phyloP scores from a whole-genome alignment of 2,797 vertebrate species.

The Scleropages formosus region DNA sequence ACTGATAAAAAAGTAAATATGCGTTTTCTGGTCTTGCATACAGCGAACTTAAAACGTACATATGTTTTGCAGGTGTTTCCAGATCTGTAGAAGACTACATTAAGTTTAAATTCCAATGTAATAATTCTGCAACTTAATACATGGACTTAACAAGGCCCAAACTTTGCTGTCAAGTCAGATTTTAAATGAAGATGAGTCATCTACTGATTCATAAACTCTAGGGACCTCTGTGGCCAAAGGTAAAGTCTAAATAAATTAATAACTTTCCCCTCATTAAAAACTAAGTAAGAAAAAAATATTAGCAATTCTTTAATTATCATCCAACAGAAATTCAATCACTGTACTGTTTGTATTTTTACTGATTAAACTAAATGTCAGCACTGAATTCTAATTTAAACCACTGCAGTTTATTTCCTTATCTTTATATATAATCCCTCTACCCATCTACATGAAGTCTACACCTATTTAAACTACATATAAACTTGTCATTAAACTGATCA shows the following conservation, averaged over 20 bases:
- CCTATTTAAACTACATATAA: neutral
- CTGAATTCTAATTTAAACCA: slow-evolving; percentile 14
- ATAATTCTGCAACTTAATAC: slow-evolving; percentile 42
- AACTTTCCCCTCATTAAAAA: slow-evolving; percentile 6
- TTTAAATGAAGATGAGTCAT: slow-evolving; percentile 54
- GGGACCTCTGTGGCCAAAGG: slow-evolving; percentile 47
- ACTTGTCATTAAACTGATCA: neutral
- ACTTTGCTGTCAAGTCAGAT: slow-evolving; percentile 40
- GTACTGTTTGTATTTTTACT: slow-evolving; percentile 25
- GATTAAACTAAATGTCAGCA: slow-evolving; percentile 5
- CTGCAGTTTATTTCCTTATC: neutral
- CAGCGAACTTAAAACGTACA: too few relatives aligned
- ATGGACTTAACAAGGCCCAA: slow-evolving; percentile 42
- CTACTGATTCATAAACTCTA: slow-evolving; percentile 44
- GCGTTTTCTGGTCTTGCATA: too few relatives aligned
- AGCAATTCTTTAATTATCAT: slow-evolving; percentile 48
- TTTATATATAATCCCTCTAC: neutral
- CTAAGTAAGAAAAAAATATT: neutral
- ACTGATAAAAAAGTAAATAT: too few relatives aligned
- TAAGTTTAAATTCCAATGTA: slow-evolving; percentile 40
- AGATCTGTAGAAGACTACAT: neutral
- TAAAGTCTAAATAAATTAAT: slow-evolving; percentile 41
- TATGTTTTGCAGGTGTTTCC: too few relatives aligned
- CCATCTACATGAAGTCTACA: neutral
- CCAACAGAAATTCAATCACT: slow-evolving; percentile 40